Percentiles rank a stretch among this genome's conserved stretches.
phyloP scores from a whole-genome alignment of 2,888 invertebrate genomes.

The Deilephila porcellus region DNA sequence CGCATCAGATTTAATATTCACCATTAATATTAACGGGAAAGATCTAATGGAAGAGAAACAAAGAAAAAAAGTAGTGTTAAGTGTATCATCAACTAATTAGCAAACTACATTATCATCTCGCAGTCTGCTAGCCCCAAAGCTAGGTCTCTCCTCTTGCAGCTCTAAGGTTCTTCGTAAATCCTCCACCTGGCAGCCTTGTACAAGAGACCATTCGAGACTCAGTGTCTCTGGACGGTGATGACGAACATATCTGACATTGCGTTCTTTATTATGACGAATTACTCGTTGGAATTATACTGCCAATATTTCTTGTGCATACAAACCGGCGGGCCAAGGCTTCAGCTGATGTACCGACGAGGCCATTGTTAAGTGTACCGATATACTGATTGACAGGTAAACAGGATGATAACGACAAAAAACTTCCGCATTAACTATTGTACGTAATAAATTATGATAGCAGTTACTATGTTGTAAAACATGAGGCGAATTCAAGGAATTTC shows the following conservation, averaged over 20 bases:
- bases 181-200: background rate
- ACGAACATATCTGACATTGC: conserved; percentile 56
- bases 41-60: too few species aligned
- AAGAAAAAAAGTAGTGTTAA: too few species aligned
- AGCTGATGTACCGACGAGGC: conserved; percentile 63
- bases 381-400: conserved; percentile 26
- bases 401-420: conserved; percentile 22
- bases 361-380: conserved; percentile 27
- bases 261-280: conserved; percentile 58
- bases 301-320: conserved; percentile 60
- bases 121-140: background rate
- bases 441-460: conserved; percentile 4
- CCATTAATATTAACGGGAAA: too few species aligned
- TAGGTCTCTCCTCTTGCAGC: too few species aligned
- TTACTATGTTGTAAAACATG: background rate
- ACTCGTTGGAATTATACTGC: conserved; percentile 56
- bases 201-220: conserved; percentile 45
- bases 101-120: too few species aligned
- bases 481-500: background rate
- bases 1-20: too few species aligned
- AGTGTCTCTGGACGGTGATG: conserved; percentile 44
- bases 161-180: background rate
- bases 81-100: too few species aligned
- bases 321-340: conserved; percentile 64
- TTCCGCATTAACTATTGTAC: conserved; percentile 20